Evolutionary conservation across 2,113 vertebrate genomes (phyloP).

Genomic region (Callaeas wilsoni): DNA sequence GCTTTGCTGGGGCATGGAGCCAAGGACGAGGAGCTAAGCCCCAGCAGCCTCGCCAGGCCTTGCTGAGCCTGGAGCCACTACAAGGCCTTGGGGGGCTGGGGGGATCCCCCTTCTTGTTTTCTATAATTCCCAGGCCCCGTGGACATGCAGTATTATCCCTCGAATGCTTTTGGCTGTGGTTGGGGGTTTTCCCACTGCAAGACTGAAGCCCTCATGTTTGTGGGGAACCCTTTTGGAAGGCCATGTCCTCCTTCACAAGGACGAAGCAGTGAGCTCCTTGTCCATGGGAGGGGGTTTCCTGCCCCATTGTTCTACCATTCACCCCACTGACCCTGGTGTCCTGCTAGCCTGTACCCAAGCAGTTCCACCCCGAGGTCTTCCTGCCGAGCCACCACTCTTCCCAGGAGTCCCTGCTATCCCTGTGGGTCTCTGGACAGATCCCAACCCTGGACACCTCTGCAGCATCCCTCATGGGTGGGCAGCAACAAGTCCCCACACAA

Average conservation of each 20-base stretch:
- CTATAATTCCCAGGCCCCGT: rapidly evolving
- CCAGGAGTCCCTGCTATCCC: neutral
- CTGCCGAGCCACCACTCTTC: neutral
- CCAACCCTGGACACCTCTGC: neutral
- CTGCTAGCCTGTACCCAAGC: neutral
- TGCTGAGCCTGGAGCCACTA: rapidly evolving
- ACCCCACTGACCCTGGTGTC: neutral
- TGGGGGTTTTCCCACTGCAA: neutral
- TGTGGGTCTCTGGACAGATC: neutral
- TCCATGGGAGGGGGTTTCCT: neutral
- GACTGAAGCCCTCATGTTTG: neutral
- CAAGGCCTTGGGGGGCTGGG: neutral
- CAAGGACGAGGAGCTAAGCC: neutral
- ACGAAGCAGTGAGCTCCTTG: neutral
- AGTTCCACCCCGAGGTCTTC: neutral
- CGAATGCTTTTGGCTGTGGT: no score
- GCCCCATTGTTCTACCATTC: neutral
- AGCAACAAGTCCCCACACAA: neutral
- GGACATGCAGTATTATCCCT: rapidly evolving
- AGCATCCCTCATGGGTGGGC: neutral
- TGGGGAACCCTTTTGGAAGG: neutral
- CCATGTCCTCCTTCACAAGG: rapidly evolving
- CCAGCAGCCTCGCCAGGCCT: neutral
- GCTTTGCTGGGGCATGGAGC: neutral
- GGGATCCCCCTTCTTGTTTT: neutral